Evolutionary conservation across 2,797 vertebrate genomes (phyloP).

Genomic region (Adrianichthys oophorus): DNA sequence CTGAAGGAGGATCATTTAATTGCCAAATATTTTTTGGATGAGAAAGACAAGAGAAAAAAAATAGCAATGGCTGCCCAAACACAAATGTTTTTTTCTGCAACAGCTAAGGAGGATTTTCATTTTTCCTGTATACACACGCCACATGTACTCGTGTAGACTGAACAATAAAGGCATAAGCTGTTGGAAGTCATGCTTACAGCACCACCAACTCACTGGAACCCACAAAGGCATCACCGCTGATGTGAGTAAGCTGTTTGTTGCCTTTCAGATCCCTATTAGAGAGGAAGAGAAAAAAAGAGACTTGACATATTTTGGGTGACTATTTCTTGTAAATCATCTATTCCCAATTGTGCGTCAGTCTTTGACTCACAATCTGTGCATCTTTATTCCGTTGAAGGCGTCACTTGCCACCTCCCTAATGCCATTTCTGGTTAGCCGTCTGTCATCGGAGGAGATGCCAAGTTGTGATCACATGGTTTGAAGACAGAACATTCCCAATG

Average conservation of each 20-base stretch:
- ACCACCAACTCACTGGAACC: slow-evolving; percentile 76
- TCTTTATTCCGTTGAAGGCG: slow-evolving; percentile 80
- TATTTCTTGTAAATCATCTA: slow-evolving; percentile 5
- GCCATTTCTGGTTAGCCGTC: slow-evolving; percentile 79
- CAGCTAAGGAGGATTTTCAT: neutral
- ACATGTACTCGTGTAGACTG: slow-evolving; percentile 38
- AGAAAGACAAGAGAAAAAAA: too few relatives aligned
- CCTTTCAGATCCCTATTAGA: slow-evolving; percentile 67
- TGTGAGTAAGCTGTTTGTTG: slow-evolving; percentile 72
- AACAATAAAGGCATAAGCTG: slow-evolving; percentile 45
- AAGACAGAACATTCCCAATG: slow-evolving; percentile 35
- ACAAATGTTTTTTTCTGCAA: too few relatives aligned
- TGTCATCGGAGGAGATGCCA: slow-evolving; percentile 64
- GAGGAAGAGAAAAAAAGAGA: slow-evolving; percentile 10
- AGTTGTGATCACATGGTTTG: slow-evolving; percentile 41
- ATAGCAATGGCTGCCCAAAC: too few relatives aligned
- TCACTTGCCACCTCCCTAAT: slow-evolving; percentile 75
- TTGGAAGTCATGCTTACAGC: slow-evolving; percentile 77
- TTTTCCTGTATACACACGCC: neutral
- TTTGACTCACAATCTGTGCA: slow-evolving; percentile 78
- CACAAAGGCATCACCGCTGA: slow-evolving; percentile 73
- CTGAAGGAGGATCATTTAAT: too few relatives aligned
- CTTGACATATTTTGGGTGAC: slow-evolving; percentile 10
- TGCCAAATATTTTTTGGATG: too few relatives aligned
- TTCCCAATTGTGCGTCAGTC: slow-evolving; percentile 30